Evolutionary conservation across 2,113 vertebrate species (phyloP).

Genomic region (Silurus meridionalis): DNA sequence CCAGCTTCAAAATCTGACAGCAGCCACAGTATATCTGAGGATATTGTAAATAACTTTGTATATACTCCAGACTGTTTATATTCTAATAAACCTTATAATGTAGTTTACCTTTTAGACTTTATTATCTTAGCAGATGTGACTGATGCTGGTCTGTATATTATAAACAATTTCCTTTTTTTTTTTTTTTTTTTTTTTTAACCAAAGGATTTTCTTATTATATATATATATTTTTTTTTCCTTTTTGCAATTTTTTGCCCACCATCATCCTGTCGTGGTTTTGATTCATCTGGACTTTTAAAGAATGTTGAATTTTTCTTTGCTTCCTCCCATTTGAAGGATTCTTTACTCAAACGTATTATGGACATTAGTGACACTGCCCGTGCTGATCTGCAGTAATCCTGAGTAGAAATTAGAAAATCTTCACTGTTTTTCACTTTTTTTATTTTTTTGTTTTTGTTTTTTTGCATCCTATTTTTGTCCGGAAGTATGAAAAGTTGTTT

Average conservation of each 20-base stretch:
- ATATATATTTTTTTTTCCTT: conserved; percentile 43
- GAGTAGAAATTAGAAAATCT: conserved; percentile 47
- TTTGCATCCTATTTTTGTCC: conserved; percentile 21
- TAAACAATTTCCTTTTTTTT: conserved; percentile 73
- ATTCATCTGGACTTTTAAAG: conserved; percentile 16
- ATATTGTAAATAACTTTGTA: conserved; percentile 77
- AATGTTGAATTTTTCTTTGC: conserved; percentile 1
- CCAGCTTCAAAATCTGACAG: conserved; percentile 27
- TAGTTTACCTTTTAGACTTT: conserved; percentile 68
- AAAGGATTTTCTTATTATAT: conserved; percentile 65
- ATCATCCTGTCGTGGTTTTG: conserved; percentile 7
- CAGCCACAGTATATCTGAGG: conserved; percentile 23
- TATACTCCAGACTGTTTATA: conserved; percentile 56
- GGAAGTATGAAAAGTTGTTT: conserved; percentile 25
- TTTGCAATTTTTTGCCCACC: background rate
- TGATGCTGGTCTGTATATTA: conserved; percentile 72
- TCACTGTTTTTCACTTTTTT: conserved; percentile 40
- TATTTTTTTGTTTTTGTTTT: too few species aligned
- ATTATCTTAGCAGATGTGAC: conserved; percentile 64
- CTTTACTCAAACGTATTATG: conserved; percentile 38
- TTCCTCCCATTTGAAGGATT: conserved; percentile 25
- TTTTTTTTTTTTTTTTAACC: conserved; percentile 51
- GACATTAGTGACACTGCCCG: conserved; percentile 47
- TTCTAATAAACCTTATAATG: conserved; percentile 40
- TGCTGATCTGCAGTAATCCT: conserved; percentile 22